Percentiles rank a stretch among this genome's conserved stretches.
phyloP scores from a whole-genome alignment of 1,140 invertebrate species.

The Heliconius melpomene region DNA sequence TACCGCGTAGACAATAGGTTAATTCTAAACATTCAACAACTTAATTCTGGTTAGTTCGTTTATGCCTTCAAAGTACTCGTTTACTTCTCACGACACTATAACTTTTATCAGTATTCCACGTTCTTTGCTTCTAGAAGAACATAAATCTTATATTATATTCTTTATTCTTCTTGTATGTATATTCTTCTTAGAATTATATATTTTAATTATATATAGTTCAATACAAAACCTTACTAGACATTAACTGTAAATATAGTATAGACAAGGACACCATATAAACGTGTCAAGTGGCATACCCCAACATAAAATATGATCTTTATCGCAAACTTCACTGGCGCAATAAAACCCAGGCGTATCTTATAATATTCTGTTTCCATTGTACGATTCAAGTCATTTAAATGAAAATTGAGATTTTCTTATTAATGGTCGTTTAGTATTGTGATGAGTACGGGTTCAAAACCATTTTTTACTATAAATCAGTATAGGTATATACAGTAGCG shows the following conservation, averaged over 20 bases:
- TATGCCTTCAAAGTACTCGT: too few species aligned
- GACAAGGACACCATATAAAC: slow-evolving; percentile 2
- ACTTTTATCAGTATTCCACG: too few species aligned
- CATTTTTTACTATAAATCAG: neutral
- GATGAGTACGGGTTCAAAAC: neutral
- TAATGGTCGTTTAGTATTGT: neutral
- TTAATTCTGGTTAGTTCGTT: too few species aligned
- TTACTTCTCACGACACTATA: too few species aligned
- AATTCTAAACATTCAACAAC: too few species aligned
- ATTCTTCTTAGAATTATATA: too few species aligned
- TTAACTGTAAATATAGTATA: neutral
- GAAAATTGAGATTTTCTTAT: neutral
- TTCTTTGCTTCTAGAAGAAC: too few species aligned
- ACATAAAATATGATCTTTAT: slow-evolving; percentile 15
- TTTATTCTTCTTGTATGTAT: too few species aligned
- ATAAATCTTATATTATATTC: too few species aligned
- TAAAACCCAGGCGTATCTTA: slow-evolving; percentile 6
- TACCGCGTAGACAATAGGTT: too few species aligned
- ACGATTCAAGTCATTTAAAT: neutral
- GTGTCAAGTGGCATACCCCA: neutral
- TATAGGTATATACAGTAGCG: too few species aligned
- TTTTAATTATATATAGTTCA: too few species aligned
- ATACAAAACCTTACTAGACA: neutral
- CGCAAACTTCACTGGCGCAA: neutral
- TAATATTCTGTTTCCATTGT: neutral